Percentiles rank a stretch among this genome's conserved stretches.
phyloP scores from a whole-genome alignment of 2,797 vertebrate genomes.

The Falco cherrug region DNA sequence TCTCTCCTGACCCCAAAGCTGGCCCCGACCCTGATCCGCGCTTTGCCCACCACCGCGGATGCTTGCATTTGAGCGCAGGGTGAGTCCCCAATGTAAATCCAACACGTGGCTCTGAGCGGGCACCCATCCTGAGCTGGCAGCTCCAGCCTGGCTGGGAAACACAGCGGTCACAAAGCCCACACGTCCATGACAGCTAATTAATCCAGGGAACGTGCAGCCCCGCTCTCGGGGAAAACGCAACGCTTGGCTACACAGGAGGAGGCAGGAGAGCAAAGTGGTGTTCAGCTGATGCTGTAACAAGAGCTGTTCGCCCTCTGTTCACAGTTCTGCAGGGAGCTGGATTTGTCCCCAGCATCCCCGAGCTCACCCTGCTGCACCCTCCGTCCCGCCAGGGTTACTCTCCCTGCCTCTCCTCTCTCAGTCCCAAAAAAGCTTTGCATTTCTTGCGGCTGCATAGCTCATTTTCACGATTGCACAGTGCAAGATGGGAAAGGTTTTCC shows the following conservation, averaged over 20 bases:
- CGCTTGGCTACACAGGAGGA: neutral
- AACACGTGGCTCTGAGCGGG: neutral
- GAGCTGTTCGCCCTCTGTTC: neutral
- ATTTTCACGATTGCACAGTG: neutral
- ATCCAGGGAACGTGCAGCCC: neutral
- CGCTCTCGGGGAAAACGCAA: neutral
- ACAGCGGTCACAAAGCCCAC: neutral
- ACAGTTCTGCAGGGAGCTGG: neutral
- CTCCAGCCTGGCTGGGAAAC: neutral
- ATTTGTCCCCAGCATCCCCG: fast-evolving
- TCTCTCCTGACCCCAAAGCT: neutral
- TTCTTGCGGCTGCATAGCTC: neutral
- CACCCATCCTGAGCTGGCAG: neutral
- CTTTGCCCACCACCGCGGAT: neutral
- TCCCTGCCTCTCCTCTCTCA: neutral
- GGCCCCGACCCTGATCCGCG: fast-evolving
- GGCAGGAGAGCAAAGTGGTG: neutral
- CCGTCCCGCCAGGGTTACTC: fast-evolving
- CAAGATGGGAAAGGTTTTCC: neutral
- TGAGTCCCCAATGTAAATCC: neutral
- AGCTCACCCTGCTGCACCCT: neutral
- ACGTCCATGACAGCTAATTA: fast-evolving
- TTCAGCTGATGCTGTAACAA: neutral
- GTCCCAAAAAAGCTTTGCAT: fast-evolving
- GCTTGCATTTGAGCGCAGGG: neutral